Evolutionary conservation across 2,113 vertebrate genomes (phyloP), one percentile per base, ranked within the genome.

Genomic region (Vidua chalybeata): DNA sequence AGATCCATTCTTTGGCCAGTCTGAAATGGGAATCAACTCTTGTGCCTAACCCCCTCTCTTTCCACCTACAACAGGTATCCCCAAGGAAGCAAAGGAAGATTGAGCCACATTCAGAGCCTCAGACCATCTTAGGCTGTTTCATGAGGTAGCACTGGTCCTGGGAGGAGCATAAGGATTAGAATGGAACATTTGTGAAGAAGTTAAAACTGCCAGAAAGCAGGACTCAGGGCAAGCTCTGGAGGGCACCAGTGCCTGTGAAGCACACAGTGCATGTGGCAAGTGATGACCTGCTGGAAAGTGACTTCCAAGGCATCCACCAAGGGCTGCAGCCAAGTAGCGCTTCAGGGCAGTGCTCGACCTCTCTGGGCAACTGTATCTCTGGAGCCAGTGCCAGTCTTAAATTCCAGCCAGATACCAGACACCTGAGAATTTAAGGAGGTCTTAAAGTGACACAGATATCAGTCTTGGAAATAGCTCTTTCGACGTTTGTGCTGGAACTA

Each of bases 241-340:
- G 46, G 68, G 90, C 88, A 94, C 72, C 55, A n/a, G 13, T 22
- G 52, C 17, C 77, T 37, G 3, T 22, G 5, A 92, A 85, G 71
- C 35, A 61, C 6, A 2, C 0, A 74, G 33, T 7, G 17, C 37
- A 39, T 11, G 39, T 45, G 45, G 54, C 46, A 58, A 83, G 48
- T 0, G 7, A 80, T 27, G 59, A 86, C 48, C 48, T 63, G 55
- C 51, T 90, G 76, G 30, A 78, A 95, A 96, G 46, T 92, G 92
- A 94, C 94, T 96, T 95, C 48, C 39, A 30, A 95, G 84, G 94
- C 86, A 96, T 90, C 68, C 37, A 63, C 63, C 63, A 51, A 82
- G 62, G 58, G 64, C 22, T 2, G 7, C 76, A 89, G 95, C 83
- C 91, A 94, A 96, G 76, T 28, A 51, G 61, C 22, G 66, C 69